phyloP scores from a whole-genome alignment of 2,888 invertebrate species.

The Tromatobia lineatoria region DNA sequence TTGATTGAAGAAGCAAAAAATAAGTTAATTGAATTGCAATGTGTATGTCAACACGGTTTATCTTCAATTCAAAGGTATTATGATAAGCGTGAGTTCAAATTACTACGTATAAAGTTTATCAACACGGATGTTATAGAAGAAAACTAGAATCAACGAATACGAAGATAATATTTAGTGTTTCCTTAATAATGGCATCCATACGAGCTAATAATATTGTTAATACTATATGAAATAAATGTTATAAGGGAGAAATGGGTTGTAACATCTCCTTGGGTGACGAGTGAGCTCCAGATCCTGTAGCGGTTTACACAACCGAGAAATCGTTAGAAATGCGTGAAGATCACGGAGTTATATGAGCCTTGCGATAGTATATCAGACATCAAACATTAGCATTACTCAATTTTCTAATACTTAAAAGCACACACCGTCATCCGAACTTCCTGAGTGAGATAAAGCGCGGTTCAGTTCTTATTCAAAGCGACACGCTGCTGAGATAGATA shows the following conservation, averaged over 20 bases:
- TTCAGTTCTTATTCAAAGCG: constrained; percentile 29
- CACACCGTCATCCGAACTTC: constrained; percentile 8
- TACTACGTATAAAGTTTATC: too few relatives aligned
- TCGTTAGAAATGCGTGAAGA: constrained; percentile 13
- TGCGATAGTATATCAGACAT: constrained; percentile 8
- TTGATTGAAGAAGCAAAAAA: too few relatives aligned
- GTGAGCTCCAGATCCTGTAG: not conserved
- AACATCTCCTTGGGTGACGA: too few relatives aligned
- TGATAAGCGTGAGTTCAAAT: too few relatives aligned
- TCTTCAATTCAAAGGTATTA: too few relatives aligned
- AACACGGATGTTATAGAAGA: too few relatives aligned
- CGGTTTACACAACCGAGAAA: not conserved
- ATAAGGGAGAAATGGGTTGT: not conserved
- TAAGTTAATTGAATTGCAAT: too few relatives aligned
- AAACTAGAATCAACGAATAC: too few relatives aligned
- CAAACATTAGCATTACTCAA: not conserved
- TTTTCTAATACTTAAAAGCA: not conserved
- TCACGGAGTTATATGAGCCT: not conserved
- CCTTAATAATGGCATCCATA: too few relatives aligned
- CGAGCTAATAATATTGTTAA: too few relatives aligned
- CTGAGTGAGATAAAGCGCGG: constrained; percentile 15
- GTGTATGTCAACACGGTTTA: too few relatives aligned
- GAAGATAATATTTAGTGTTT: too few relatives aligned
- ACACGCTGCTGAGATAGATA: constrained; percentile 23
- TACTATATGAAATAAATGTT: not conserved